These are phyloP conservation scores for Mobula birostris DNA, from an alignment of 2,113 vertebrate species.

Conservation along the genomic window DNA sequence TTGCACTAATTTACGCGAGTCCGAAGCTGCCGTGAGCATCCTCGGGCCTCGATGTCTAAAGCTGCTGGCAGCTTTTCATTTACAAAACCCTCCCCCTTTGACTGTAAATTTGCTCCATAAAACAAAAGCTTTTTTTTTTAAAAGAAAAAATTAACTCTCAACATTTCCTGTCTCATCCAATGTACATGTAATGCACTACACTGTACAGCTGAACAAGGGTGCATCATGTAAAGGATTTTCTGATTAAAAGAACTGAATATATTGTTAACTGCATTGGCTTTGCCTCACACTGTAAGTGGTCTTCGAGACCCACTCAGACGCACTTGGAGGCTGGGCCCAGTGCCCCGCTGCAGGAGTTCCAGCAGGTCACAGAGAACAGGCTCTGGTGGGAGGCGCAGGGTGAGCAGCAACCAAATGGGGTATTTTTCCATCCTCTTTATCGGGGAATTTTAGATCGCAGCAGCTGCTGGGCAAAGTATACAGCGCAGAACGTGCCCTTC, in stretches of 20 bases:
- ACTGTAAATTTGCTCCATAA: constrained; percentile 19
- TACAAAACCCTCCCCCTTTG: constrained; percentile 23
- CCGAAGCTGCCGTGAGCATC: constrained; percentile 32
- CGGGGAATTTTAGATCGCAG: too few species aligned
- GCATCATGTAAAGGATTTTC: constrained; percentile 12
- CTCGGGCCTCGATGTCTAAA: constrained; percentile 52
- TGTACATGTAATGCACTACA: constrained; percentile 4
- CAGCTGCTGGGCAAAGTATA: too few species aligned
- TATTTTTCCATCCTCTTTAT: too few species aligned
- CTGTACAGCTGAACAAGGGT: constrained; percentile 14
- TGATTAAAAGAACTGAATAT: constrained; percentile 23
- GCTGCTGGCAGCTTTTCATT: constrained; percentile 68
- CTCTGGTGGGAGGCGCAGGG: too few species aligned
- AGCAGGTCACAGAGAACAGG: too few species aligned
- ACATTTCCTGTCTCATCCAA: background rate
- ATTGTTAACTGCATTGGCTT: background rate
- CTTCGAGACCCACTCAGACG: background rate
- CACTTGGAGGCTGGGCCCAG: too few species aligned
- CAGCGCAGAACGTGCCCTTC: too few species aligned
- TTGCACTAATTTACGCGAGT: background rate
- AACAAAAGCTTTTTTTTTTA: background rate
- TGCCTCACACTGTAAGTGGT: background rate
- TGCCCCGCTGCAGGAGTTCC: too few species aligned
- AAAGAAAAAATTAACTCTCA: background rate
- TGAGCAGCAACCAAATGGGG: too few species aligned